Conservation (phyloP, 2,113 vertebrate genomes). For the Caracal caracal region DNA sequence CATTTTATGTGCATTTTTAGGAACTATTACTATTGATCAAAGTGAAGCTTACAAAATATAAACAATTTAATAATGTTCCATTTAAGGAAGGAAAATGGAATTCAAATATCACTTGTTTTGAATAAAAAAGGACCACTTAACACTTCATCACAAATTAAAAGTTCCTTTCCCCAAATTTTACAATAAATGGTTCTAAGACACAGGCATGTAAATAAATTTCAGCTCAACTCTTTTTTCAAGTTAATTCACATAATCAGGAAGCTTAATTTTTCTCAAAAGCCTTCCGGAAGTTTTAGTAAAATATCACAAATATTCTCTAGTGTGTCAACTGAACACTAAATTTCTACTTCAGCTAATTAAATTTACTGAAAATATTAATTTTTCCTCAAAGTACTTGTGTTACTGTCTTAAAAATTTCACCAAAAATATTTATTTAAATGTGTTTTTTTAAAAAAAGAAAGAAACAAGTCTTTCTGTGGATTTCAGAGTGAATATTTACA, state of each 20-base stretch:
- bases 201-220: background rate
- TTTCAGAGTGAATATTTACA: background rate
- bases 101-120: background rate
- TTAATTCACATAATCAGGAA: background rate
- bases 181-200: background rate
- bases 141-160: slow-evolving; percentile 25
- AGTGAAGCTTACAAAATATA: background rate
- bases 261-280: background rate
- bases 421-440: background rate
- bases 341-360: slow-evolving; percentile 2
- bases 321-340: background rate
- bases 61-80: background rate
- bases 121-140: background rate
- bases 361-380: background rate
- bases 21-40: background rate
- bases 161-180: background rate
- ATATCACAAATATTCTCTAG: background rate
- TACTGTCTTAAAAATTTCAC: background rate
- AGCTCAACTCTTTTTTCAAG: background rate
- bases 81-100: background rate
- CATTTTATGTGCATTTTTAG: background rate
- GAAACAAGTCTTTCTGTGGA: background rate
- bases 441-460: background rate
- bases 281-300: background rate
- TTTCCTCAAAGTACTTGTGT: background rate